Base-by-base conservation (phyloP, 2,113 vertebrate genomes). In the Rhineura floridana region DNA sequence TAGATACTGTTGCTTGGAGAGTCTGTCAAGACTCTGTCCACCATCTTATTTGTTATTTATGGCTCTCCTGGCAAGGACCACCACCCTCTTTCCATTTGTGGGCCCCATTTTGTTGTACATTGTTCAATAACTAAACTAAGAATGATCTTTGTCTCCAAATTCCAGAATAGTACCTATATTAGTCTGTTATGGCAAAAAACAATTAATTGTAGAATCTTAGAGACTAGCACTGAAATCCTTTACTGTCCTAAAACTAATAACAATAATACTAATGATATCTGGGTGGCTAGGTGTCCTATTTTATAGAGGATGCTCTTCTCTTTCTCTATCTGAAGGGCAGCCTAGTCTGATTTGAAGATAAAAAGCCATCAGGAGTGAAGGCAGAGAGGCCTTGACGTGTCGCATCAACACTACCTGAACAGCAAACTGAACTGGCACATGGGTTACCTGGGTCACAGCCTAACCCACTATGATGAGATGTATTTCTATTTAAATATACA, bases 31-130 rank as follows among this genome's bases (percentile, higher is more conserved):
- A 52, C 59, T 44, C 50, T 65, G n/a, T 63, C 48, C 9, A 62
- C 70, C 72, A 65, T 83, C 87, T 88, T 67, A 36, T 77, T 83
- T 88, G 59, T 83, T 88, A 77, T 83, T 88, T 77, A 67, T 88
- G 59, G 17, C n/a, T 76, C 59, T 76, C 10, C n/a, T 33, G 72
- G 80, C 80, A 67, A 76, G 7, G 87, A 83, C 46, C 67, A 73
- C 55, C 70, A 75, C 72, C 44, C 42, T 25, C 59, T 33, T 83
- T 44, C 55, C 28, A 36, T 15, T 65, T 36, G 19, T 23, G 42
- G 44, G 5, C n/a, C 70, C 55, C 11, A 28, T 83, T 65, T 65
- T 83, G n/a, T 15, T 21, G 21, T 52, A 83, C 9, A 9, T 36
- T 19, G 23, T 76, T 42, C 9, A 39, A 15, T 1, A 88, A 63